Evolutionary conservation across 2,888 invertebrate genomes (phyloP).

Genomic region (Cosmorhoe ocellata): DNA sequence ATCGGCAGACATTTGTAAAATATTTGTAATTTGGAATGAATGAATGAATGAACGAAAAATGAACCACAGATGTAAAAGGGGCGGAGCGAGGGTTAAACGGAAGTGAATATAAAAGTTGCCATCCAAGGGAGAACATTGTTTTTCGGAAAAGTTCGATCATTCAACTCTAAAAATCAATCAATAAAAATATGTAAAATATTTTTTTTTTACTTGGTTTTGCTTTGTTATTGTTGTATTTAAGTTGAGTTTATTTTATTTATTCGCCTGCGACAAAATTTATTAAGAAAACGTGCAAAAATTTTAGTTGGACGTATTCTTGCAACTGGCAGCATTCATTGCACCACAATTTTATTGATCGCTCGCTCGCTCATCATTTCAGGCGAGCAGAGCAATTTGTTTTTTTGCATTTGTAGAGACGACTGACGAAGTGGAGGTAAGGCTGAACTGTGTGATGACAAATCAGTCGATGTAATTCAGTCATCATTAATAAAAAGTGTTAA

Average conservation of each 20-base stretch:
- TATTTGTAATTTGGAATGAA: background rate
- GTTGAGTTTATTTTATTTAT: no score
- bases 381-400: constrained; percentile 1
- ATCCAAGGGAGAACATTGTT: background rate
- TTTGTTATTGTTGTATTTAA: no score
- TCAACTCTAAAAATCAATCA: background rate
- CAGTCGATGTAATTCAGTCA: constrained; percentile 69
- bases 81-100: constrained; percentile 5
- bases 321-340: constrained; percentile 37
- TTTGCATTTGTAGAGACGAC: constrained; percentile 53
- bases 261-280: no score
- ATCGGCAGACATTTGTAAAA: constrained; percentile 50
- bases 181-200: no score
- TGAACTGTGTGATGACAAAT: constrained; percentile 58
- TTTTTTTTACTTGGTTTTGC: no score
- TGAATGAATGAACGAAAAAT: constrained; percentile 5
- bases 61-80: background rate
- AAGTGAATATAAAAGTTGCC: constrained; percentile 16
- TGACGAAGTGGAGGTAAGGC: constrained; percentile 45
- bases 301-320: no score
- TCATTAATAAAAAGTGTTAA: constrained; percentile 51
- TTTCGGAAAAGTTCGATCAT: constrained; percentile 22
- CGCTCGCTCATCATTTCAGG: constrained; percentile 12
- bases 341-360: constrained; percentile 60
- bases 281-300: background rate